Base-by-base conservation (phyloP, 2,888 invertebrate species). In the Drosophila barbarae region DNA sequence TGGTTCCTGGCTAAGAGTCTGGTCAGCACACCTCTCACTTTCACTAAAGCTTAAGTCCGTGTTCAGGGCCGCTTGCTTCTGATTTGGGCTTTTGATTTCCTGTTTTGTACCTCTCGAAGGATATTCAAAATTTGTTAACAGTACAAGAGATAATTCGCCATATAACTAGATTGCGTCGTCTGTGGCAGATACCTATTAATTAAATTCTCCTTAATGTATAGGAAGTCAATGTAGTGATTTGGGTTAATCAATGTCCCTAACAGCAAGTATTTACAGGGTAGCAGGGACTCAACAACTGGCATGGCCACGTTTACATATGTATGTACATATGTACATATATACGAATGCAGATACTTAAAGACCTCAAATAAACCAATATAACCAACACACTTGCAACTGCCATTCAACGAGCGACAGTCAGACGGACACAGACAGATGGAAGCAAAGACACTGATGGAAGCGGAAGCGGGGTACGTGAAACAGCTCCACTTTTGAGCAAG, bases 331-430 rank as follows among this genome's bases (percentile, higher is more conserved):
- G 3, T 21, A 58, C 44, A 57, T 53, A 58, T 47, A 57, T 53
- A 53, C 41, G 61, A 30, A 52, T 60, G 69, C 65, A 69, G 77
- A 68, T 71, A 70, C 68, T 67, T 64, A 44, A 49, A 63, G 38
- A 46, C 50, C 61, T 71, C 71, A 42, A 41, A 28, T 18, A 42
- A 50, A 53, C 42, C 50, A 65, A 65, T 54, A 60, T 47, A 60
- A 60, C 59, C 59, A 63, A 65, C 72, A 69, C 79, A 76, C 72
- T 72, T 66, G 73, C 70, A 69, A 69, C 68, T 75, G 73, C 71
- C 73, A 77, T 69, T 77, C 73, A 78, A 63, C 30, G 30, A 32
- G 30, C 35, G 49, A 55, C 56, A 38, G 36, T 30, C 28, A 13
- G 35, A 38, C 55, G 57, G 57, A 56, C 56, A 60, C 38, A 46